Evolutionary conservation across 2,113 vertebrate genomes (phyloP).

Genomic region (Rattus norvegicus): GRCr8 NC_086020.1:240688501-240689000

Average conservation of each 20-base stretch:
- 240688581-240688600: conserved; percentile 51
- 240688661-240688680: conserved; percentile 46
- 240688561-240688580: conserved; percentile 78
- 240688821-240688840: neutral
- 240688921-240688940: neutral
- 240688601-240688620: conserved; percentile 79
- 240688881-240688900: neutral
- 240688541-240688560: conserved; percentile 82
- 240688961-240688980: neutral
- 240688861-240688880: neutral
- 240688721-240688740: neutral
- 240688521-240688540: conserved; percentile 83
- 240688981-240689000: neutral
- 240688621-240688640: conserved; percentile 52
- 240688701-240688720: neutral
- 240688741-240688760: conserved; percentile 35
- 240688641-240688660: conserved; percentile 42
- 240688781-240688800: conserved; percentile 50
- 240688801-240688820: neutral
- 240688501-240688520: conserved; percentile 85
- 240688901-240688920: neutral
- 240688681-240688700: conserved; percentile 49
- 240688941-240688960: neutral
- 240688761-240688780: conserved; percentile 40
- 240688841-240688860: neutral